A percentile compares a stretch with the other conserved stretches of the same genome.
These are phyloP conservation scores for Erebia epiphron DNA, from an alignment of 2,888 invertebrate species.

Conservation along the genomic window DNA sequence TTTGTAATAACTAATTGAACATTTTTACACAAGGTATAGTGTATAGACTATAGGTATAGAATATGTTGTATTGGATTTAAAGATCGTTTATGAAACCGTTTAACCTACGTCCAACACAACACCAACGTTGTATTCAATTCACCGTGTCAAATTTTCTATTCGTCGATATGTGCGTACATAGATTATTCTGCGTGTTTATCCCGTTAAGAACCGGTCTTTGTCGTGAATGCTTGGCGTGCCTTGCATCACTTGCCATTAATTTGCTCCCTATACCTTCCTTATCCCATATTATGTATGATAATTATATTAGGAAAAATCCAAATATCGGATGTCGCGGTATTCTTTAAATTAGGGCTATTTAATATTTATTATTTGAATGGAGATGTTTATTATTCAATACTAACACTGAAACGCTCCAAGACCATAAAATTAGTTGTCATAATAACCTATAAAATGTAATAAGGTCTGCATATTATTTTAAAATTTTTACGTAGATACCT, in stretches of 20 bases:
- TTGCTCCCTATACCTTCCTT: conserved; percentile 23
- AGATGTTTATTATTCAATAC: not conserved
- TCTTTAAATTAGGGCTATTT: not conserved
- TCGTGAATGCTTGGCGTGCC: conserved; percentile 54
- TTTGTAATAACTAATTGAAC: too few relatives aligned
- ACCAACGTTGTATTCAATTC: conserved; percentile 26
- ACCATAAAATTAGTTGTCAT: not conserved
- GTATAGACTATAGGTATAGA: not conserved
- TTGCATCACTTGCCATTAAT: conserved; percentile 52
- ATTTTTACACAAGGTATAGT: not conserved
- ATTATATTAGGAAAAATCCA: too few relatives aligned
- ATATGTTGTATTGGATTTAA: not conserved
- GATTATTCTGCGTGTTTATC: conserved; percentile 44
- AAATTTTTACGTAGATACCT: not conserved
- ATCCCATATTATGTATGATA: not conserved
- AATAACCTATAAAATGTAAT: not conserved
- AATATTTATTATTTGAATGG: not conserved
- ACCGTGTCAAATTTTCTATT: conserved; percentile 36
- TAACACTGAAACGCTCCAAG: not conserved
- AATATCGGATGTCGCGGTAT: not conserved
- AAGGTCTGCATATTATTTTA: not conserved
- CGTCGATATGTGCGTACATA: conserved; percentile 33
- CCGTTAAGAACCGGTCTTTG: conserved; percentile 69
- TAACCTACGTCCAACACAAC: conserved; percentile 5
- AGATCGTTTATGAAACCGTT: not conserved